Percentiles rank a stretch among this genome's conserved stretches.
phyloP scores from a whole-genome alignment of 2,113 vertebrate species.

The Ophiodon elongatus region DNA sequence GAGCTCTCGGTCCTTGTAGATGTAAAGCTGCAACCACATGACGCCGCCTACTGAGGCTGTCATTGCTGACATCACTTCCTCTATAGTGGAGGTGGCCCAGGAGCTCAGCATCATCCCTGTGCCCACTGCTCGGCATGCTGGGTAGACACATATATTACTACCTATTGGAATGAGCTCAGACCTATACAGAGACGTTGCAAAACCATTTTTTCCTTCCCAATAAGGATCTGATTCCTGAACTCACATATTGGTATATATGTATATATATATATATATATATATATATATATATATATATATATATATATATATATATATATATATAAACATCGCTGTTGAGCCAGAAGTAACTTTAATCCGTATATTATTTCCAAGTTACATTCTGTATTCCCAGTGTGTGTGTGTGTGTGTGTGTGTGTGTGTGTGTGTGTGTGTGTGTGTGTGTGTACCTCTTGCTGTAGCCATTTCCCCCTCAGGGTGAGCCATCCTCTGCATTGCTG shows the following conservation, averaged over 20 bases:
- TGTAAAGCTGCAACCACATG: constrained; percentile 93
- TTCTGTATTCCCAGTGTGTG: neutral
- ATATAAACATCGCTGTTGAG: neutral
- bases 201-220: no score
- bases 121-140: constrained; percentile 88
- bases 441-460: constrained; percentile 85
- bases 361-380: neutral
- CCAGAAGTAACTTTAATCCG: neutral
- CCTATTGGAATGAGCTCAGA: neutral
- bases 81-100: constrained; percentile 95
- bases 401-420: neutral
- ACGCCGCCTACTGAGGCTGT: constrained; percentile 51
- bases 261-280: no score
- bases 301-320: no score
- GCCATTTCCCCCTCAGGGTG: constrained; percentile 91
- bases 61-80: constrained; percentile 88
- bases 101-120: constrained; percentile 98
- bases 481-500: constrained; percentile 96
- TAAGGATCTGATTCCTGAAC: no score
- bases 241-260: no score
- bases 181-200: neutral
- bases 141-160: neutral
- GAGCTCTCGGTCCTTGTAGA: constrained; percentile 92
- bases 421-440: neutral
- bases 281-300: no score